A percentile compares a stretch with the other conserved stretches of the same genome.
Conservation (phyloP, 2,797 vertebrate species). For the Artibeus lituratus region DNA sequence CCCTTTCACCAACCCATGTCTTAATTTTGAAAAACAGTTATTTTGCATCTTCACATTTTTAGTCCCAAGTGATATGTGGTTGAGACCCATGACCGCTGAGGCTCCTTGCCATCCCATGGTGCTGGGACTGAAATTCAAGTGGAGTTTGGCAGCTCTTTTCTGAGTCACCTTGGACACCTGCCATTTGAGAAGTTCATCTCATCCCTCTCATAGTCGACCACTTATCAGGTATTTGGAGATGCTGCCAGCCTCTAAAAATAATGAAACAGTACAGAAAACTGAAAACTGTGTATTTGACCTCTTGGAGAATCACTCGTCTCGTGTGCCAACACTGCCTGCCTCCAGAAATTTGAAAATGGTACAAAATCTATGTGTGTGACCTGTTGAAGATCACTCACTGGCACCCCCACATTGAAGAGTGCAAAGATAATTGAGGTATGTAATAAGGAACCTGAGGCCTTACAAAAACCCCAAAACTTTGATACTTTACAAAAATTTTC, state of each 20-base stretch:
- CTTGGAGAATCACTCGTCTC: not conserved
- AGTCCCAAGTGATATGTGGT: not conserved
- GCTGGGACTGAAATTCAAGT: not conserved
- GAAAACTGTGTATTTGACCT: constrained; percentile 2
- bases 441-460: not conserved
- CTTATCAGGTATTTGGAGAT: not conserved
- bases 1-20: not conserved
- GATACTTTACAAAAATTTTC: no score
- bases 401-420: no score
- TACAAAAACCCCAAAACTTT: not conserved
- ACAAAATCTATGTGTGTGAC: not conserved
- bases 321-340: not conserved
- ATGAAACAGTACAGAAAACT: not conserved
- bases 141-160: constrained; percentile 12
- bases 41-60: constrained; percentile 9
- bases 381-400: not conserved
- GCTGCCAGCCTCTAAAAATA: not conserved
- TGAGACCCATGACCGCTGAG: not conserved
- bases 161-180: not conserved
- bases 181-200: not conserved
- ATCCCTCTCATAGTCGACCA: not conserved
- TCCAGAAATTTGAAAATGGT: not conserved
- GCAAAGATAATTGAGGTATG: not conserved
- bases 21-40: not conserved
- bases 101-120: not conserved